Evolutionary conservation across 2,888 invertebrate genomes (phyloP), one percentile per base, ranked within the genome.

Genomic region (Agonopterix alstromeriana): DNA sequence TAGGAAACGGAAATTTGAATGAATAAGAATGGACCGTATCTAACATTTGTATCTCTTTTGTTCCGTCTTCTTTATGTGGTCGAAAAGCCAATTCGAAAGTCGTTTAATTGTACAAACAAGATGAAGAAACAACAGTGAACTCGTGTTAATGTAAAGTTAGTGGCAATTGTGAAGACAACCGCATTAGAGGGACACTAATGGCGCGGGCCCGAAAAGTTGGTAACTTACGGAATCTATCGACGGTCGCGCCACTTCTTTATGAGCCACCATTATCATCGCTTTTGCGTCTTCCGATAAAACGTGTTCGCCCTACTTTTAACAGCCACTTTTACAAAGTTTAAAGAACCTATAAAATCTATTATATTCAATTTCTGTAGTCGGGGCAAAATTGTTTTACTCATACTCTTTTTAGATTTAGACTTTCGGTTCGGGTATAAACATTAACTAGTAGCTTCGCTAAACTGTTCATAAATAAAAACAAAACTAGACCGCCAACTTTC

Each of bases 181-280:
- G 72, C 79, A 80, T 82, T 82, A 78, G 77, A 68, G 70, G 61
- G 70, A 72, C 73, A 67, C 74, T 87, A 87, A 85, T 86, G 82
- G 78, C 77, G 65, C 68, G 67, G 65, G 14, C 48, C 67, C 77
- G 61, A 76, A 84, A 86, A 87, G 80, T 86, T 86, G 78, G 79
- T 72, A 85, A 85, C 79, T 85, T 79, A 71, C 73, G 77, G 70
- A 83, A 87, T 83, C 86, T 85, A 86, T 86, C 82, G 82, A 65
- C 70, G 62, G 59, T 64, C 73, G 69, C 66, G 63, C 72, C 71
- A 73, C 73, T 82, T 85, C 86, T 86, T 87, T 87, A 87, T 78
- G 86, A 74, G 71, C 78, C 56, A 59, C 82, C 87, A 87, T 87
- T 87, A 87, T 84, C 85, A 81, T 80, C 81, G 76, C 70, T 74